Percentiles rank a stretch among this genome's conserved stretches.
phyloP scores from a whole-genome alignment of 2,797 vertebrate species.

The Ctenopoma multispine region DNA sequence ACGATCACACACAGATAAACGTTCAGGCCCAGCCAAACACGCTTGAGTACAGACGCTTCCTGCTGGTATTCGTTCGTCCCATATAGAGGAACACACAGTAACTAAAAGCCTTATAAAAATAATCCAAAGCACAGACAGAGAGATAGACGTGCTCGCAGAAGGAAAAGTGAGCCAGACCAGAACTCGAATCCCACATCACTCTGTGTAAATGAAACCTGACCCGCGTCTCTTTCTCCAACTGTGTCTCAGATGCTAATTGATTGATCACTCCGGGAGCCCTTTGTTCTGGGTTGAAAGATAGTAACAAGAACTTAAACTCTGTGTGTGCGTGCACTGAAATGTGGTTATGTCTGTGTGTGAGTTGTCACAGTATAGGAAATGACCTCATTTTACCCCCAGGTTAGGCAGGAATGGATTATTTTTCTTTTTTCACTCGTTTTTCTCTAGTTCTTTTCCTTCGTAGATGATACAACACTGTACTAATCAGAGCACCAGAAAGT shows the following conservation, averaged over 20 bases:
- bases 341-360: conserved; percentile 64
- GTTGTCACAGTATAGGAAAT: conserved; percentile 84
- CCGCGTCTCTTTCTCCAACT: conserved; percentile 62
- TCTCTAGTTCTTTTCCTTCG: conserved; percentile 51
- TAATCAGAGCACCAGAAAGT: conserved; percentile 47
- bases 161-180: conserved; percentile 65
- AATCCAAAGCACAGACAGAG: conserved; percentile 63
- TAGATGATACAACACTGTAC: conserved; percentile 42
- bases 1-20: conserved; percentile 26
- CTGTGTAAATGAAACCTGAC: conserved; percentile 77
- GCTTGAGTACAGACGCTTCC: conserved; percentile 20
- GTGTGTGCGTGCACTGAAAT: conserved; percentile 54
- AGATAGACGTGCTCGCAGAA: conserved; percentile 51
- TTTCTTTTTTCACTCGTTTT: conserved; percentile 58
- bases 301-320: conserved; percentile 50
- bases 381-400: conserved; percentile 81
- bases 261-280: conserved; percentile 81
- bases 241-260: conserved; percentile 80
- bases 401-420: conserved; percentile 81
- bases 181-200: conserved; percentile 57
- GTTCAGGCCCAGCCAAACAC: conserved; percentile 21
- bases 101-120: conserved; percentile 68
- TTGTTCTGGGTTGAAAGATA: conserved; percentile 83
- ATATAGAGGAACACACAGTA: conserved; percentile 44
- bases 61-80: conserved; percentile 52